These are phyloP conservation scores for Antheraea mylitta DNA, from an alignment of 1,140 invertebrate species.

Conservation along the genomic window DNA sequence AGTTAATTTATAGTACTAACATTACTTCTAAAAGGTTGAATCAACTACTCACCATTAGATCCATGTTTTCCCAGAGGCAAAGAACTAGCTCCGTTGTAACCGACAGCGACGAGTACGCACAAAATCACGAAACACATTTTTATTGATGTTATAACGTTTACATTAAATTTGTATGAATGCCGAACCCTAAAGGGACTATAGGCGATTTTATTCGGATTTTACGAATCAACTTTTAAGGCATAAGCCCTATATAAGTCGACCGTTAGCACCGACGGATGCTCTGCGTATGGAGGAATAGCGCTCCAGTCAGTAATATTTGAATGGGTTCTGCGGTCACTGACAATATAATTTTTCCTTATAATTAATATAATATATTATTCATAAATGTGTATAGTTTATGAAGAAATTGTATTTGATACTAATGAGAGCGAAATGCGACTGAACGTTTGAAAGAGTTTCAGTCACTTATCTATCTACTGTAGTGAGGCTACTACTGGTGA, in stretches of 20 bases:
- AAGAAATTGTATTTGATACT: neutral
- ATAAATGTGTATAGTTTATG: neutral
- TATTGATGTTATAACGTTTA: neutral
- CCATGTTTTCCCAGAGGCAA: neutral
- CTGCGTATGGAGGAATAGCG: neutral
- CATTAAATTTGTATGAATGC: neutral
- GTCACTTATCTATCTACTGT: neutral
- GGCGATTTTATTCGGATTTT: neutral
- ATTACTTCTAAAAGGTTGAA: neutral
- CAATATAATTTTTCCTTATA: neutral
- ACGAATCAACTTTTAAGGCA: neutral
- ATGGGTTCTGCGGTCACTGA: neutral
- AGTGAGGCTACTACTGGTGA: neutral
- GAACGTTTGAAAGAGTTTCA: neutral
- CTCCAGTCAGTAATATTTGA: neutral
- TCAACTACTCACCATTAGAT: neutral
- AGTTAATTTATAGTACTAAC: too few species aligned
- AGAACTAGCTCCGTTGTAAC: neutral
- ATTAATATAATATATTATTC: neutral
- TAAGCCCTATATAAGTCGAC: neutral
- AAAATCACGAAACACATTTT: slow-evolving; percentile 1
- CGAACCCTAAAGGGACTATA: neutral
- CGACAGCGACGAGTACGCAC: neutral
- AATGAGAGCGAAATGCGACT: neutral
- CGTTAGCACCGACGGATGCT: neutral